Base-by-base conservation (phyloP, 2,888 invertebrate species). In the Plagodis pulveraria region DNA sequence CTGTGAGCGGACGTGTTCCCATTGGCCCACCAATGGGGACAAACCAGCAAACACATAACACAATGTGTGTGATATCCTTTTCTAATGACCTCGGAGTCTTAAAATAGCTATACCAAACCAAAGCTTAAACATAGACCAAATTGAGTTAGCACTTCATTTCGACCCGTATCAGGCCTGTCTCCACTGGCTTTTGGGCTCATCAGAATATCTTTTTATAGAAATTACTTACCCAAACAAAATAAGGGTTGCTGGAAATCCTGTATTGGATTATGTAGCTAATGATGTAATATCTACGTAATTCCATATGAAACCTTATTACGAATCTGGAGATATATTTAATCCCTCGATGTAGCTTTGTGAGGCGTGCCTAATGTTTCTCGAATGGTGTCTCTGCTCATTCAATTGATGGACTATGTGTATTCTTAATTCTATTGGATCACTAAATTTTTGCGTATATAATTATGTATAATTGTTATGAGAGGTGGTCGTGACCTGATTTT, bases 271-370 rank as follows among this genome's bases (percentile, higher is more conserved):
- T 33, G 48, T 5, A 49, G 38, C 34, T 50, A 45, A 44, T 45
- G 11, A 12, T 45, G 44, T 58, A 53, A 46, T 45, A 42, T 32
- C 11, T 50, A 52, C 52, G 52, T 52, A 44, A 52, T 52, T 58
- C 40, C 34, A 12, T 48, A 48, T 11, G 12, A 57, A 51, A 48
- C 47, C 52, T 51, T 36, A 36, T 8, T 51, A 36, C 41, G 46
- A 38, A 43, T 52, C 40, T 10, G 34, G 52, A 52, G 34, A 43
- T 32, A 41, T 42, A 41, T 34, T 22, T 43, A 58, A 56, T 50
- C 56, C 50, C 46, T 40, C 45, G 36, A 46, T 41, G 56, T 46
- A 33, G 35, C 41, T 32, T 12, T 49, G 36, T 50, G 50, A 50
- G 43, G 40, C 40, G 40, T 38, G 22, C n/a, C 6, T 41, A 12